Percentiles rank a stretch among this genome's conserved stretches.
Evolutionary conservation across 2,797 vertebrate species (phyloP).

Genomic region (Microctenopoma stevenorrisi): DNA sequence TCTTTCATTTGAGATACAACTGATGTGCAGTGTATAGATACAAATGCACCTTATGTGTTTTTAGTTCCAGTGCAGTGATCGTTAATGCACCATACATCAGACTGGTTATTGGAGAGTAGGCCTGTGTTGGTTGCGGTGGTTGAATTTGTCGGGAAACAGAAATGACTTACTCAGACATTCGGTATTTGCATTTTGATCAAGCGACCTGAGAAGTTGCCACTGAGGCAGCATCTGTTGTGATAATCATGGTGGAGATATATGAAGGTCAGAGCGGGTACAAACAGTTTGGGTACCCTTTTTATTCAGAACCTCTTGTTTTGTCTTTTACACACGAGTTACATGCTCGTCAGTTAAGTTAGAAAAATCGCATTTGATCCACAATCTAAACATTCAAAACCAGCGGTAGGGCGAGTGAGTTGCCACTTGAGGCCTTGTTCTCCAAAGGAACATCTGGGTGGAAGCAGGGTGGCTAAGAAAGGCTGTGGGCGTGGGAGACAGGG

Average conservation of each 20-base stretch:
- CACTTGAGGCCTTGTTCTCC: constrained; percentile 14
- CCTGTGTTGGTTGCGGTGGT: constrained; percentile 19
- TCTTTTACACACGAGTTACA: not conserved
- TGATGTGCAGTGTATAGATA: constrained; percentile 11
- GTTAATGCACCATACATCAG: constrained; percentile 36
- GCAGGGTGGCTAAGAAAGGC: constrained; percentile 25
- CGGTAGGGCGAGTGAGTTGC: constrained; percentile 5
- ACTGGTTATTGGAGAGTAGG: constrained; percentile 35
- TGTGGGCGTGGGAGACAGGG: constrained; percentile 38
- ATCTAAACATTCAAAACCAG: constrained; percentile 14
- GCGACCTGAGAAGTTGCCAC: constrained; percentile 31
- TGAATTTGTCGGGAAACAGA: constrained; percentile 26
- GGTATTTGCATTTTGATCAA: constrained; percentile 20
- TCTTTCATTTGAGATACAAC: constrained; percentile 7
- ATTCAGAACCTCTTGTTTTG: constrained; percentile 16
- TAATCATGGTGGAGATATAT: constrained; percentile 28
- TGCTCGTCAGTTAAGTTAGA: constrained; percentile 13
- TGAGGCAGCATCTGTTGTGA: constrained; percentile 8
- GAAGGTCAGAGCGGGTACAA: constrained; percentile 19
- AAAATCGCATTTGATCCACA: constrained; percentile 35
- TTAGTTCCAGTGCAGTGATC: constrained; percentile 45
- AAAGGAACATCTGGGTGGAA: constrained; percentile 59
- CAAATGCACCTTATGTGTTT: constrained; percentile 6
- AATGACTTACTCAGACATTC: constrained; percentile 19
- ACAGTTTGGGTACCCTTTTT: constrained; percentile 15